Evolutionary conservation across 2,797 vertebrate species (phyloP), one percentile per base, ranked within the genome.

Genomic region (Crypturellus tataupa): DNA sequence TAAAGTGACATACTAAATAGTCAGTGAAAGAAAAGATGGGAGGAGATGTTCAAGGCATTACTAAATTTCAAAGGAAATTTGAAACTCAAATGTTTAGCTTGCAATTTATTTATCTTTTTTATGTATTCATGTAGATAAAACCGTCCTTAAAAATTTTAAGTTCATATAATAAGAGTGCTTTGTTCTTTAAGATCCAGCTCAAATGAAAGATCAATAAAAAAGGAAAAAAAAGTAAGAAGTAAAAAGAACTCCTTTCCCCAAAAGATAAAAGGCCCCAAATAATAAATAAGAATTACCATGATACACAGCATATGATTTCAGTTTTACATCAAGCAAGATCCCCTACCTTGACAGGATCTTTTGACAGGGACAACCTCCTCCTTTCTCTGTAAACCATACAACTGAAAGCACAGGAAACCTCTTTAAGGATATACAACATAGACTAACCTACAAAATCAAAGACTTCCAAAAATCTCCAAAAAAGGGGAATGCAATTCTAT

Each of bases 361-460:
- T 93, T 90, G 89, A 60, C 92, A 92, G 37, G 80, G 77, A 81
- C 90, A 90, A 85, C 80, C 94, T 93, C 80, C 93, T 94, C 55
- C 31, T 65, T 56, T 33, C 70, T 31, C 29, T 58, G 77, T 31
- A 68, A 29, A 29, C 37, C 73, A 70, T 37, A 62, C 17, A 79
- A 67, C 37, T 70, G 56, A 92, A 90, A 90, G 51, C 39, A 67
- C 9, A 67, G 73, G 44, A 62, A 93, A 49, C 33, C n/a, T 40
- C 23, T 77, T 77, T 37, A 64, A 13, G 53, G 37, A 27, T 0
- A 0, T 39, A 69, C 20, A 37, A 29, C 12, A 69, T 20, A 78
- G 55, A 87, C 64, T 63, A 77, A 87, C 76, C 7, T 27, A 53
- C 18, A 33, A 60, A 94, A 81, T 53, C 35, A 18, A 8, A 9